phyloP scores from a whole-genome alignment of 2,888 invertebrate species.

The Heteromyza rotundicornis region DNA sequence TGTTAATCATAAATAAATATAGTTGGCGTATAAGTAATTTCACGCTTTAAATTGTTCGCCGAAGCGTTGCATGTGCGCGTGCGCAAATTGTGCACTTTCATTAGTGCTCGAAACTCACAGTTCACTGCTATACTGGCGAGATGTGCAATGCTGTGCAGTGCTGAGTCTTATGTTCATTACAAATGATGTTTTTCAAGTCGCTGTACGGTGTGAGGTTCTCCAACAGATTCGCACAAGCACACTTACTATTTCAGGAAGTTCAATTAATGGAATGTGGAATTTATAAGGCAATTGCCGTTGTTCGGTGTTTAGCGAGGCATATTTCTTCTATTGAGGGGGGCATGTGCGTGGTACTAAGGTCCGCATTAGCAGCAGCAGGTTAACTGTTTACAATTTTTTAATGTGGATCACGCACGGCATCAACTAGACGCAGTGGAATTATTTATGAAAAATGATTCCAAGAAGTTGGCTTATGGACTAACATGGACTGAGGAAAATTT shows the following conservation, averaged over 20 bases:
- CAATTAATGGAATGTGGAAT: constrained; percentile 52
- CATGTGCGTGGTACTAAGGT: background rate
- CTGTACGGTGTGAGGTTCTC: constrained; percentile 5
- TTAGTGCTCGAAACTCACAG: constrained; percentile 8
- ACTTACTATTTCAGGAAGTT: constrained; percentile 53
- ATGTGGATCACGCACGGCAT: constrained; percentile 49
- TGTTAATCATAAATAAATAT: constrained; percentile 12
- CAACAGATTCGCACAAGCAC: constrained; percentile 25
- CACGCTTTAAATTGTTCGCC: constrained; percentile 56
- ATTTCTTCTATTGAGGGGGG: background rate
- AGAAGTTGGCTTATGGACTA: no score
- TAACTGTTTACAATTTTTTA: constrained; percentile 53
- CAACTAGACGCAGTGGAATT: no score
- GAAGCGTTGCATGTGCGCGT: constrained; percentile 43
- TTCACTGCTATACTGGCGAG: no score
- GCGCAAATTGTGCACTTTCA: constrained; percentile 39
- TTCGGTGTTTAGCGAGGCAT: background rate
- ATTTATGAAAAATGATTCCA: no score
- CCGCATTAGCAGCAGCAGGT: constrained; percentile 19
- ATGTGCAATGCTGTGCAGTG: background rate
- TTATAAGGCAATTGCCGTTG: constrained; percentile 4
- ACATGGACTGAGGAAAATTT: no score
- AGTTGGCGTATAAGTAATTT: constrained; percentile 44
- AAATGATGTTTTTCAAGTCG: constrained; percentile 4
- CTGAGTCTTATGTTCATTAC: background rate